These are phyloP conservation scores for Pagetopsis macropterus DNA, from an alignment of 2,797 vertebrate species.

Conservation along the genomic window DNA sequence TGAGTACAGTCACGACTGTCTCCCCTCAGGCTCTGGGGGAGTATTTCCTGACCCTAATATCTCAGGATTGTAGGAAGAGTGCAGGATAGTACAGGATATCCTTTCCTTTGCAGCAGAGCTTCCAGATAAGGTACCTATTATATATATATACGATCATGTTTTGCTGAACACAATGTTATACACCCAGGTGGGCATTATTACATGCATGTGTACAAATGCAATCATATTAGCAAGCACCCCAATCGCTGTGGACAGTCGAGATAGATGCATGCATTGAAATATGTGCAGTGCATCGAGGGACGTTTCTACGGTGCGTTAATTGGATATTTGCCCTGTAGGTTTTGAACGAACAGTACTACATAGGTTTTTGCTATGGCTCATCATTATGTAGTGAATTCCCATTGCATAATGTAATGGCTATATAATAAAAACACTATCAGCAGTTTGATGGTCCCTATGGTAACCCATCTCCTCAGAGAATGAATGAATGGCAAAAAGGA, in stretches of 20 bases:
- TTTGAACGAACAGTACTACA: background rate
- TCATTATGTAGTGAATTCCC: too few relatives aligned
- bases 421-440: too few relatives aligned
- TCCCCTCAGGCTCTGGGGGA: constrained; percentile 21
- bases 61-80: constrained; percentile 7
- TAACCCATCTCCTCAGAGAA: too few relatives aligned
- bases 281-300: background rate
- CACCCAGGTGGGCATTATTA: constrained; percentile 15
- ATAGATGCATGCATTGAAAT: background rate
- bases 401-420: too few relatives aligned
- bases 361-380: too few relatives aligned
- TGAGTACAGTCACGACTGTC: constrained; percentile 15
- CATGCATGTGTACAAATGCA: background rate
- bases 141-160: background rate
- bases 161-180: background rate
- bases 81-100: background rate
- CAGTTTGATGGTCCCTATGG: too few relatives aligned
- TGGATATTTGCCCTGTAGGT: background rate
- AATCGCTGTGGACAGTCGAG: background rate
- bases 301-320: background rate
- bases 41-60: constrained; percentile 33
- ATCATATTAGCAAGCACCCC: constrained; percentile 11
- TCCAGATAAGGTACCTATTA: background rate
- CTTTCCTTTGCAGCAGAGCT: background rate
- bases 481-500: too few relatives aligned